Evolutionary conservation across 92 coral and sea anemone genomes (phyloP), one percentile per base, ranked within the genome.

Genomic region (Parazoanthus darwini): DNA sequence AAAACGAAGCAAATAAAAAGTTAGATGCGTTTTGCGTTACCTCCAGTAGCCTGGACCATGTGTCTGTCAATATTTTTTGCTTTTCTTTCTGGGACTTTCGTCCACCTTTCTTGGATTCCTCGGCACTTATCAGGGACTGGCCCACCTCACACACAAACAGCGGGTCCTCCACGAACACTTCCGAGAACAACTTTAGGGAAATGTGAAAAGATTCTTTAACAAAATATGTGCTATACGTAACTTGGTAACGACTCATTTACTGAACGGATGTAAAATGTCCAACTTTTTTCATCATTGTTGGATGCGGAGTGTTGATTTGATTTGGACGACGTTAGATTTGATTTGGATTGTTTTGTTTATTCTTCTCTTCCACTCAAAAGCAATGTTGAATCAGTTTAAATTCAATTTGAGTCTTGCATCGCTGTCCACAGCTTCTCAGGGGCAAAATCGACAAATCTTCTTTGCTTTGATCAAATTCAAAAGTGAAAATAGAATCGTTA

Each of bases 131-230:
- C 39, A 95, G 92, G 22, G 99, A 97, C 81, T 97, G 99, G 6
- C 96, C 99, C 43, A 97, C 99, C 84, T 97, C 99, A 80, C 99
- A 97, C 11, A 97, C 98, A 79, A 97, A 97, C 89, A 94, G 85
- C 1, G 99, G 99, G 78, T 97, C 98, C 50, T 97, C 99, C 26
- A 94, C 95, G 83, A 97, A 97, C 81, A 97, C 99, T 43, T 97
- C 99, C 11, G 99, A 92, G 86, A 95, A 97, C 67, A 97, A 83
- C 99, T 97, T 42, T 5, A 80, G 44, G 37, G 39, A 59, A 37
- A 86, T 56, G 22, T 16, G 8, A 15, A 74, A 46, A 20, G 35
- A 14, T 0, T 50, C 18, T 5, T 6, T 15, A 70, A 36, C 22
- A 26, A 58, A 65, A 44, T 8, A 0, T 2, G 68, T 58, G 29